phyloP scores from a whole-genome alignment of 1,140 invertebrate species.

The Temnothorax curvispinosus region DNA sequence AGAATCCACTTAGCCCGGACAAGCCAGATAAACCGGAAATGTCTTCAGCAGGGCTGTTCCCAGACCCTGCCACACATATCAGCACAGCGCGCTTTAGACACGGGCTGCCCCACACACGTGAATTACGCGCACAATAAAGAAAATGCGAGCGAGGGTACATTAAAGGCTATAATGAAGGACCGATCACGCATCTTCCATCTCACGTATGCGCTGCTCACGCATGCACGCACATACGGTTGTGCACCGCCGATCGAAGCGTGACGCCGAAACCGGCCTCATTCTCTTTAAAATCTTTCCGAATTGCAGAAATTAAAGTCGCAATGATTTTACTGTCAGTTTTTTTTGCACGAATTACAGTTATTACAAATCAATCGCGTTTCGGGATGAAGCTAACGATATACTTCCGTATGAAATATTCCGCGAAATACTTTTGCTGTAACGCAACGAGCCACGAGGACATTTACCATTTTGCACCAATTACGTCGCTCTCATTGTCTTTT shows the following conservation, averaged over 20 bases:
- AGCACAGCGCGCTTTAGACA: constrained; percentile 77
- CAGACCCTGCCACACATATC: constrained; percentile 81
- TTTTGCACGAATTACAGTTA: neutral
- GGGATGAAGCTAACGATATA: neutral
- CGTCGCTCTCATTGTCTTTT: constrained; percentile 58
- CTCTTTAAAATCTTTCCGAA: constrained; percentile 1
- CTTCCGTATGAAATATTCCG: neutral
- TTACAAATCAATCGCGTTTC: constrained; percentile 4
- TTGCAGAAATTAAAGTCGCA: constrained; percentile 30
- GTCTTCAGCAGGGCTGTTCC: constrained; percentile 80
- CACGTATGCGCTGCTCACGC: constrained; percentile 55
- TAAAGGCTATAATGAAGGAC: constrained; percentile 63
- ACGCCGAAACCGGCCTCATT: neutral
- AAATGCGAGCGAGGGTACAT: constrained; percentile 57
- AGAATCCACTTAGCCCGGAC: constrained; percentile 78
- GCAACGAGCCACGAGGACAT: neutral
- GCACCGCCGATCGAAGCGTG: constrained; percentile 28
- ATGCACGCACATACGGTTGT: constrained; percentile 59
- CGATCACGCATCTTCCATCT: constrained; percentile 63
- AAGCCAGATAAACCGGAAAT: constrained; percentile 81
- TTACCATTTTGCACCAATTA: constrained; percentile 36
- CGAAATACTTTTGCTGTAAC: constrained; percentile 27
- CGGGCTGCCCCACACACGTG: constrained; percentile 67
- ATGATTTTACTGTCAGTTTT: neutral
- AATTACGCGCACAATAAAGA: constrained; percentile 68